phyloP scores from a whole-genome alignment of 2,888 invertebrate genomes.

The Papilio demoleus region DNA sequence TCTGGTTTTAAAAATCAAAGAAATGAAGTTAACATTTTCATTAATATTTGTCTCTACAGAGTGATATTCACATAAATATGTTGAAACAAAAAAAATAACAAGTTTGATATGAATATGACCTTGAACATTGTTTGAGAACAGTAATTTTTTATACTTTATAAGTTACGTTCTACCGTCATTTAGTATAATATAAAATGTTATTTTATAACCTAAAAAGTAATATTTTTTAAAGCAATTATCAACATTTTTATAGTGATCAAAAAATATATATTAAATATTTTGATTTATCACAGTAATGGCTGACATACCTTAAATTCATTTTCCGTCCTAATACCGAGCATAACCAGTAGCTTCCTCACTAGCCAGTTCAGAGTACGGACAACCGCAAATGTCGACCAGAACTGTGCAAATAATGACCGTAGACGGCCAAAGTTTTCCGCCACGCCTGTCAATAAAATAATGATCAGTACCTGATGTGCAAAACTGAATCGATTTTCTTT shows the following conservation, averaged over 20 bases:
- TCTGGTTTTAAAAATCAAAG: too few relatives aligned
- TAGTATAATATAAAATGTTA: too few relatives aligned
- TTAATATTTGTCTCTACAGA: too few relatives aligned
- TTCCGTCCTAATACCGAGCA: conserved; percentile 84
- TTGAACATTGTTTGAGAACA: not conserved
- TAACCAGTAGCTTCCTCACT: conserved; percentile 87
- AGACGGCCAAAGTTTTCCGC: conserved; percentile 97
- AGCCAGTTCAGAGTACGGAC: conserved; percentile 92
- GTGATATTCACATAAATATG: too few relatives aligned
- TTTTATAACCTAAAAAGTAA: too few relatives aligned
- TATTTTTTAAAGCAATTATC: too few relatives aligned
- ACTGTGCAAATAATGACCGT: conserved; percentile 91
- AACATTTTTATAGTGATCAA: too few relatives aligned
- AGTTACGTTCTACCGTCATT: too few relatives aligned
- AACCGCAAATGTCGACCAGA: conserved; percentile 94
- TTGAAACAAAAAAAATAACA: not conserved
- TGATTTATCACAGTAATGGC: too few relatives aligned
- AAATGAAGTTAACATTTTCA: too few relatives aligned
- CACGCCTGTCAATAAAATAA: conserved; percentile 82
- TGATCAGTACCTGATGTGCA: not conserved
- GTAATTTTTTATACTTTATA: not conserved
- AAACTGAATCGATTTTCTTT: too few relatives aligned
- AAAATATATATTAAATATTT: too few relatives aligned
- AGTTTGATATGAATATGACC: not conserved
- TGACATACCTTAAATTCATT: conserved; percentile 78